Base-by-base conservation (phyloP, 2,113 vertebrate genomes). In the Athene noctua region DNA sequence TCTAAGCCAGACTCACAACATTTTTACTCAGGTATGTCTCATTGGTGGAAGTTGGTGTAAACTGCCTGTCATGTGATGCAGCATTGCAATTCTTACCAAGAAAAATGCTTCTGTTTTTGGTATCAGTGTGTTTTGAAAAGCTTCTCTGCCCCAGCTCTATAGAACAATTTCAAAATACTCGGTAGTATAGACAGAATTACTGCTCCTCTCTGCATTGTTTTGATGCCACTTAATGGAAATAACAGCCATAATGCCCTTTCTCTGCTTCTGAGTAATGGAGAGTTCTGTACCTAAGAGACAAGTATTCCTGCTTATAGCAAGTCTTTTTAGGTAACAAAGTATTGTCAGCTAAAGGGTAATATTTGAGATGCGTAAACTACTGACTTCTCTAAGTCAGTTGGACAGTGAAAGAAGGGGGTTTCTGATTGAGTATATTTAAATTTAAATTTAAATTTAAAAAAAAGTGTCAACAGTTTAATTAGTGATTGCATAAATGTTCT, bases 1-100 rank as follows among this genome's bases (percentile, higher is more conserved):
- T 97, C 98, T 99, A 94, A 99, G 99, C 97, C 99, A 99, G 96
- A 99, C 99, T 10, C 99, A 99, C 97, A 98, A 99, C 95, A 99
- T 99, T 96, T 99, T 99, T 97, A 99, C 99, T 96, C 99, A 99
- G 99, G 99, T 99, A 97, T 67, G 92, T 92, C 30, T 93, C 61
- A 15, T 54, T 70, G n/a, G 47, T 42, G 71, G 25, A 77, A 59
- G 80, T 59, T 38, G 38, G 23, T 17, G 7, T 61, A 34, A 71
- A 40, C 44, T 38, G 9, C 15, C 61, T 32, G 15, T 63, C 25
- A 54, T 0, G 0, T 74, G 42, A 61, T 62, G 26, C 47, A 77
- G 58, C 10, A 15, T 3, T 12, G 8, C 51, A 42, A 36, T 92
- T 87, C 42, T 68, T 74, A 55, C 0, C 8, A 70, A 54, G 62